Evolutionary conservation across 2,888 invertebrate genomes (phyloP).

Genomic region (Nowickia ferox): DNA sequence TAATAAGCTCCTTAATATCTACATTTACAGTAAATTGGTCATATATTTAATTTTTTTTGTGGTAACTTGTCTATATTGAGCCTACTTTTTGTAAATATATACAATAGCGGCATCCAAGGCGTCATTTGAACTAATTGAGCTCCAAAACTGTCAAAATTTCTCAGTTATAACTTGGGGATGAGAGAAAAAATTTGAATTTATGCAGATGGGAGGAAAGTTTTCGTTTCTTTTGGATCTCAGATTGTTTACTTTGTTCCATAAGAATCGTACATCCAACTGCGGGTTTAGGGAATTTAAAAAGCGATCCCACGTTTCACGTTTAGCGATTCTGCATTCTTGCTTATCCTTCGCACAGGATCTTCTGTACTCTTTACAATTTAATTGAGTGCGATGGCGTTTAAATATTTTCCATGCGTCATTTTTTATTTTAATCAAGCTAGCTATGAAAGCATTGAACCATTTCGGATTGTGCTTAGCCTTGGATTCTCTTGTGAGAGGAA

Average conservation of each 20-base stretch:
- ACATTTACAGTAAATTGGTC: too few relatives aligned
- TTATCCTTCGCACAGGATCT: not conserved
- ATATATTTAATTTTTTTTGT: not conserved
- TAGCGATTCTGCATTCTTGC: constrained; percentile 18
- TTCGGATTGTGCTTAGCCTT: not conserved
- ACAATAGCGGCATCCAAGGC: constrained; percentile 11
- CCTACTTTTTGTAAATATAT: not conserved
- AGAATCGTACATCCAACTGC: constrained; percentile 15
- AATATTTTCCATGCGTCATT: not conserved
- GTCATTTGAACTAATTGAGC: not conserved
- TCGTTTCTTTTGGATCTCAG: not conserved
- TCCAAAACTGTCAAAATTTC: constrained; percentile 14
- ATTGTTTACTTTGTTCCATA: constrained; percentile 48
- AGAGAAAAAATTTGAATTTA: not conserved
- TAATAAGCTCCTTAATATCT: too few relatives aligned
- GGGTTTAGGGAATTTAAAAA: constrained; percentile 51
- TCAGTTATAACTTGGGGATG: not conserved
- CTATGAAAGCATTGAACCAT: constrained; percentile 20
- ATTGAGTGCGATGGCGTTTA: not conserved
- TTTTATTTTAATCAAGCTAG: not conserved
- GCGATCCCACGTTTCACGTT: constrained; percentile 17
- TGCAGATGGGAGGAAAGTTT: constrained; percentile 21
- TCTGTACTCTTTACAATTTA: not conserved
- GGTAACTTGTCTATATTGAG: not conserved
- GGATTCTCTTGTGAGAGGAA: not conserved